These are phyloP conservation scores for Rhagophthalmus giganteus DNA, from an alignment of 2,888 invertebrate species.

Conservation along the genomic window DNA sequence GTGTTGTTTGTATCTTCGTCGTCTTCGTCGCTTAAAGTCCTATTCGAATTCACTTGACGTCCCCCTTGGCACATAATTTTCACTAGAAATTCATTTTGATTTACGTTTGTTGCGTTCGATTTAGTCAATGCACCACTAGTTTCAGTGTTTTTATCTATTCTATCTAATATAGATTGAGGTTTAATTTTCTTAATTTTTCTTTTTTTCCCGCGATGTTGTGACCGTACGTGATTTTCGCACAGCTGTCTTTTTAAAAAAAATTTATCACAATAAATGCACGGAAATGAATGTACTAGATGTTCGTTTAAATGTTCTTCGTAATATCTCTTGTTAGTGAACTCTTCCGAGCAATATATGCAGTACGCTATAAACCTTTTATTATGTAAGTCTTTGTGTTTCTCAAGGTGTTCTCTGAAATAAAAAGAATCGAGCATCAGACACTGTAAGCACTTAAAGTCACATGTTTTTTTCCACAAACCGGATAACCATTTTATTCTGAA, in stretches of 20 bases:
- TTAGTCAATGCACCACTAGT: neutral
- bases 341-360: slow-evolving; percentile 29
- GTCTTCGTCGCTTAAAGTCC: too few relatives aligned
- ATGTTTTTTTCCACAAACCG: too few relatives aligned
- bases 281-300: slow-evolving; percentile 29
- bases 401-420: slow-evolving; percentile 30
- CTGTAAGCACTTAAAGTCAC: too few relatives aligned
- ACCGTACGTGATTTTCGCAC: slow-evolving; percentile 27
- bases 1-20: too few relatives aligned
- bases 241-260: slow-evolving; percentile 27
- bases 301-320: slow-evolving; percentile 31
- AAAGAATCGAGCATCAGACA: too few relatives aligned
- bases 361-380: slow-evolving; percentile 23
- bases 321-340: slow-evolving; percentile 19
- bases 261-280: slow-evolving; percentile 33
- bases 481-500: too few relatives aligned
- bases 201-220: slow-evolving; percentile 27
- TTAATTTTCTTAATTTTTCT: slow-evolving; percentile 20
- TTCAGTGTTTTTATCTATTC: slow-evolving; percentile 23
- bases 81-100: too few relatives aligned
- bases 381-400: slow-evolving; percentile 25
- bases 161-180: slow-evolving; percentile 28
- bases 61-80: too few relatives aligned
- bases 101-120: neutral
- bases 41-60: too few relatives aligned